Base-by-base conservation (phyloP, 1,140 invertebrate species). In the Drosophila tristis region DNA sequence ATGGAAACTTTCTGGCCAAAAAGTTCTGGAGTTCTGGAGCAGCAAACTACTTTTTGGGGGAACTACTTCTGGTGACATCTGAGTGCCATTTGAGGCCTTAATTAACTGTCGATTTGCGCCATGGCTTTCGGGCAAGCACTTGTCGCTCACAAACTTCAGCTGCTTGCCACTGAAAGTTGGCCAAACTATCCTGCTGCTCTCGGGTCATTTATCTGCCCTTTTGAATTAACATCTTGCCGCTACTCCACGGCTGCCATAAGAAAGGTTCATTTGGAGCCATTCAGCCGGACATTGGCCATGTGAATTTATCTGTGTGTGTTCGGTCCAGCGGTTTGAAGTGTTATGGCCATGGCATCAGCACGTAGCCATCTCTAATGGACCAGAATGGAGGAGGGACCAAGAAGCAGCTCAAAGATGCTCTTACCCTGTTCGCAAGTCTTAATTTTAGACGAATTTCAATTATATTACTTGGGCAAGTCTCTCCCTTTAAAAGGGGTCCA, bases 161-260 rank as follows among this genome's bases (percentile, higher is more conserved):
- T 55, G 8, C 54, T 60, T n/a, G 35, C 54, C 43, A 62, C 43
- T 50, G 29, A 72, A 81, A 80, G 53, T 63, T 73, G 45, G 35
- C 13, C 45, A 62, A 50, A 57, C 47, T 44, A 42, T 50, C 15
- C 47, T 44, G 57, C 44, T 42, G 44, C 26, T 5, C 23, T 5
- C 23, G 2, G 50, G 63, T 65, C 74, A 78, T 78, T 84, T 84
- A 65, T 78, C 80, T 81, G 74, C 31, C 53, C 50, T 62, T 60
- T 66, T 43, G 61, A 57, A 47, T 31, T 42, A 55, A 58, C 60
- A 71, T 35, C 11, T 23, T 2, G 47, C 29, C 25, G 15, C 55
- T 44, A 25, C 55, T 44, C n/a, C 9, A 58, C 26, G 13, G 13
- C 25, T 44, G 25, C 6, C 56, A 48, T 53, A 66, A 80, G 65